Base-by-base conservation (phyloP, 2,888 invertebrate species). In the Chrysodeixis includens region DNA sequence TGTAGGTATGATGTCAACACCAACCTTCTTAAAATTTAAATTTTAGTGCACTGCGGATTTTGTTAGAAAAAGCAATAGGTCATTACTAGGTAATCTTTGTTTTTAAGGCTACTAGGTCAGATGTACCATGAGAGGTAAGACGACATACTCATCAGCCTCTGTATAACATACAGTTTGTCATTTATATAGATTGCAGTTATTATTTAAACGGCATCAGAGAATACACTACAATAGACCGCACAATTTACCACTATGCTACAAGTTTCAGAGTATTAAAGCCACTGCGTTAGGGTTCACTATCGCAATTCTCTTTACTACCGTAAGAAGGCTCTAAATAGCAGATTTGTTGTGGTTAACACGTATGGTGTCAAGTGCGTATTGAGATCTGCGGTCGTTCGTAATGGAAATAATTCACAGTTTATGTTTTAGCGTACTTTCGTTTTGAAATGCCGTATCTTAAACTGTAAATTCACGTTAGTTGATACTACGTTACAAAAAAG, bases 361-460 rank as follows among this genome's bases (percentile, higher is more conserved):
- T n/a, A 40, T 12, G n/a, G 40, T 40, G 40, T 40, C 40, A 40
- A n/a, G 40, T 14, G 26, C 26, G 26, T 26, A 26, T 26, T 26
- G 26, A 35, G 12, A 35, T 35, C n/a, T 40, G 40, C n/a, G 40
- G 40, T 40, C 40, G 40, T n/a, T n/a, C 12, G 40, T 40, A n/a
- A 40, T 40, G 14, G 40, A 40, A 40, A 40, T 40, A 40, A n/a
- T n/a, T 40, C n/a, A 35, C 14, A 40, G 40, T 40, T 40, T 40
- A 40, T n/a, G 40, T n/a, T 40, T 40, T n/a, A n/a, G 40, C 40
- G 40, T 40, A 40, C 40, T 40, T 40, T 40, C 40, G 14, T 40
- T n/a, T n/a, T 40, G 6, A n/a, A n/a, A 12, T 1, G 40, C 40
- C 35, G 40, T 40, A 40, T 40, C n/a, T 40, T n/a, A 7, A 40